phyloP scores from a whole-genome alignment of 2,113 vertebrate species.

The Struthio camelus region DNA sequence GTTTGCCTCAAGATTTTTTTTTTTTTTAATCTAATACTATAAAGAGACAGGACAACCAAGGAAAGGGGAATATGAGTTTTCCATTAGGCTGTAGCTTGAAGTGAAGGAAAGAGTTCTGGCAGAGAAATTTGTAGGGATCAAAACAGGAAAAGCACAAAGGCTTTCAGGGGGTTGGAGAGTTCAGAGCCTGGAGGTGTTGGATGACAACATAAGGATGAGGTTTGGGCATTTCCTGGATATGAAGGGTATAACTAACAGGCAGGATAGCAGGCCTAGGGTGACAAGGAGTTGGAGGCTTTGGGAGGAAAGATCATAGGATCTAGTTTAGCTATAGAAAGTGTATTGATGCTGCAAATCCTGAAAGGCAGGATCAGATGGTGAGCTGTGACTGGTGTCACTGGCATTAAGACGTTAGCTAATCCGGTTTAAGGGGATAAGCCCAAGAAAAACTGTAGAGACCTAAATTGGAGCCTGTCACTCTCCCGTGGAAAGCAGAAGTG shows the following conservation, averaged over 20 bases:
- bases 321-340: conserved; percentile 31
- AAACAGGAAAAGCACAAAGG: not conserved
- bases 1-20: not conserved
- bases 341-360: conserved; percentile 59
- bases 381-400: conserved; percentile 67
- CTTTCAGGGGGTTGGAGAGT: not conserved
- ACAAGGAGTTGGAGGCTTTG: not conserved
- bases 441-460: conserved; percentile 65
- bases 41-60: not conserved
- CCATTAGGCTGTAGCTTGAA: not conserved
- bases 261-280: not conserved
- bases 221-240: not conserved
- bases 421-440: conserved; percentile 68
- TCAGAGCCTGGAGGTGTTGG: not conserved
- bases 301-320: conserved; percentile 41
- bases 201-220: not conserved
- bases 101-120: not conserved
- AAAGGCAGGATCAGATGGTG: conserved; percentile 67
- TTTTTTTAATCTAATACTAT: rapidly evolving
- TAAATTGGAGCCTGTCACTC: conserved; percentile 70
- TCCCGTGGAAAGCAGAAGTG: not conserved
- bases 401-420: conserved; percentile 63
- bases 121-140: not conserved
- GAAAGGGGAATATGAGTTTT: not conserved
- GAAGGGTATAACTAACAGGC: not conserved